Evolutionary conservation across 2,888 invertebrate species (phyloP).

Genomic region (Cephus sareptanus): DNA sequence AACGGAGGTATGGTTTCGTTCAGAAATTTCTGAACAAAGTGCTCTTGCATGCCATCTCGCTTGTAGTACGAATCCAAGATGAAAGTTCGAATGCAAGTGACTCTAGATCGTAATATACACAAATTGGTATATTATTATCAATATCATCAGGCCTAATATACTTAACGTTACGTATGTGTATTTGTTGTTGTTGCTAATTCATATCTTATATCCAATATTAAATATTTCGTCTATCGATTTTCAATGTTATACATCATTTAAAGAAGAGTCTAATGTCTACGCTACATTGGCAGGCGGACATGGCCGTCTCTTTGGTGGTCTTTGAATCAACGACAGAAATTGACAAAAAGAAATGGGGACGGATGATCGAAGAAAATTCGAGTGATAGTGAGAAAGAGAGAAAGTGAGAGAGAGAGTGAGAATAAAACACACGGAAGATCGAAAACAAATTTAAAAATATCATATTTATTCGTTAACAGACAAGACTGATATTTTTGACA

Average conservation of each 20-base stretch:
- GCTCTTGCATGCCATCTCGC: constrained; percentile 16
- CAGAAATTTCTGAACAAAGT: constrained; percentile 10
- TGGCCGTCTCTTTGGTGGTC: constrained; percentile 7
- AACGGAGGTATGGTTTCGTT: constrained; percentile 12
- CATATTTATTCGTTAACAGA: constrained; percentile 39
- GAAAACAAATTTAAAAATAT: constrained; percentile 12
- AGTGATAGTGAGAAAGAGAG: background rate
- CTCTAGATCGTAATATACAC: constrained; percentile 25
- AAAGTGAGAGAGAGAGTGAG: background rate
- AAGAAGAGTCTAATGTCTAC: constrained; percentile 23
- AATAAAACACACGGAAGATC: background rate
- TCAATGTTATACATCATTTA: constrained; percentile 46
- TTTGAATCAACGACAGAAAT: background rate
- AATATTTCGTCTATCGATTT: constrained; percentile 57
- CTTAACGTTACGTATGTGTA: constrained; percentile 61
- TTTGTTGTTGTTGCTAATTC: constrained; percentile 60
- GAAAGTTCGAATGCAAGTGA: constrained; percentile 18
- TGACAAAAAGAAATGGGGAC: background rate
- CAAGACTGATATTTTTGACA: constrained; percentile 44
- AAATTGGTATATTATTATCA: constrained; percentile 48
- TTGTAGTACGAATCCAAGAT: constrained; percentile 11
- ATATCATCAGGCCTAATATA: constrained; percentile 64
- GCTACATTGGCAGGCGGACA: constrained; percentile 22
- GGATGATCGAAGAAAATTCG: background rate
- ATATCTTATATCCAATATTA: constrained; percentile 51